A percentile compares a stretch with the other conserved stretches of the same genome.
phyloP scores from a whole-genome alignment of 2,888 invertebrate genomes.

The Morpho deidamia region DNA sequence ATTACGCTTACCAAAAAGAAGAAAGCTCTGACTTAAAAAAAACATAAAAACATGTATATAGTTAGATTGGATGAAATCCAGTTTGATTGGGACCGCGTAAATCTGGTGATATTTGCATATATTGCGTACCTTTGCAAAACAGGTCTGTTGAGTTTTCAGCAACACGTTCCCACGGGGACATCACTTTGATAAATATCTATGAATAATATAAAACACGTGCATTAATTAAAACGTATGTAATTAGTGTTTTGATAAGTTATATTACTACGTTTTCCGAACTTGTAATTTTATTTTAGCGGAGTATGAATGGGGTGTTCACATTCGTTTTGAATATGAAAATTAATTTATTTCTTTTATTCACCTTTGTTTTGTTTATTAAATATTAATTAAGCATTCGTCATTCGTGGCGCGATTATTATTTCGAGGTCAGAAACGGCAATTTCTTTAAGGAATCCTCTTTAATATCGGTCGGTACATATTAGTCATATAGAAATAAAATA shows the following conservation, averaged over 20 bases:
- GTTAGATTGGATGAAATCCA: constrained; percentile 34
- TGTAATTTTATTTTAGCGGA: neutral
- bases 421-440: too few species aligned
- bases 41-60: constrained; percentile 18
- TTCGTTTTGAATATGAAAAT: neutral
- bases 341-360: too few species aligned
- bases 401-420: too few species aligned
- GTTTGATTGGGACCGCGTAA: constrained; percentile 35
- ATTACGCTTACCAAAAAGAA: too few species aligned
- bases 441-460: too few species aligned
- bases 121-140: constrained; percentile 49
- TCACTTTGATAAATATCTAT: constrained; percentile 23
- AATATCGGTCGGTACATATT: too few species aligned
- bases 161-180: constrained; percentile 36
- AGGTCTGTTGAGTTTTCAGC: constrained; percentile 49
- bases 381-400: too few species aligned
- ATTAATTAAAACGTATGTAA: constrained; percentile 11
- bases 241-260: constrained; percentile 6
- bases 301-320: neutral
- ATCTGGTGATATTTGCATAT: constrained; percentile 56
- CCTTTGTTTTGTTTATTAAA: too few species aligned
- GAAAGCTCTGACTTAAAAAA: neutral
- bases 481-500: too few species aligned
- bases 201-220: constrained; percentile 13
- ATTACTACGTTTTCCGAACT: neutral